Conservation (phyloP, 2,888 invertebrate genomes). For the Cataglyphis livida region DNA sequence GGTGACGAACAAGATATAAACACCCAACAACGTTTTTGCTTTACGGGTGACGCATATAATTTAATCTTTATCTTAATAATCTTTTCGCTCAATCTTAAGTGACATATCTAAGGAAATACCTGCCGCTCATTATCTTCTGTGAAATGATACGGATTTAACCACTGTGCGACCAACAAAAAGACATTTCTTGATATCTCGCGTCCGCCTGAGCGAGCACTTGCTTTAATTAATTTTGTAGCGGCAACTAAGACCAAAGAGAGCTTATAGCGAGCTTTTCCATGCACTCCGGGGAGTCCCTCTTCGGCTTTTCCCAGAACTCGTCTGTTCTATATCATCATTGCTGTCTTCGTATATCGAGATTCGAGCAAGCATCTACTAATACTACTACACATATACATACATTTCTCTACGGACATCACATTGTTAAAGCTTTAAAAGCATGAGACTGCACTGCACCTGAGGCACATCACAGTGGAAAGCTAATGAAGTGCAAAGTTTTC, state of each 20-base stretch:
- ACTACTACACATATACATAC: neutral
- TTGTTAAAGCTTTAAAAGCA: constrained; percentile 25
- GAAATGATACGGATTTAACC: constrained; percentile 35
- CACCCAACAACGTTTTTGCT: constrained; percentile 17
- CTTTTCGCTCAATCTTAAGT: constrained; percentile 9
- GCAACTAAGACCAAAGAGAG: constrained; percentile 74
- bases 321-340: constrained; percentile 32
- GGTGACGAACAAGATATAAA: constrained; percentile 22
- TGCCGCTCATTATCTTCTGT: constrained; percentile 28
- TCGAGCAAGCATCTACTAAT: constrained; percentile 28
- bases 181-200: constrained; percentile 71
- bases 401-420: constrained; percentile 27
- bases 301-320: constrained; percentile 53
- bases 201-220: constrained; percentile 65
- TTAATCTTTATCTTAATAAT: constrained; percentile 46
- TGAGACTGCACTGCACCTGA: constrained; percentile 39
- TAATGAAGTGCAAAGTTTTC: constrained; percentile 56
- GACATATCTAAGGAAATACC: constrained; percentile 17
- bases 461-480: constrained; percentile 45
- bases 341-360: constrained; percentile 54
- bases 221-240: constrained; percentile 78
- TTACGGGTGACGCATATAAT: neutral
- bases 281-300: constrained; percentile 57
- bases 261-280: constrained; percentile 74
- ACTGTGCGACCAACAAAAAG: constrained; percentile 22